phyloP scores from a whole-genome alignment of 1,140 invertebrate genomes.

The Magallana angulata region DNA sequence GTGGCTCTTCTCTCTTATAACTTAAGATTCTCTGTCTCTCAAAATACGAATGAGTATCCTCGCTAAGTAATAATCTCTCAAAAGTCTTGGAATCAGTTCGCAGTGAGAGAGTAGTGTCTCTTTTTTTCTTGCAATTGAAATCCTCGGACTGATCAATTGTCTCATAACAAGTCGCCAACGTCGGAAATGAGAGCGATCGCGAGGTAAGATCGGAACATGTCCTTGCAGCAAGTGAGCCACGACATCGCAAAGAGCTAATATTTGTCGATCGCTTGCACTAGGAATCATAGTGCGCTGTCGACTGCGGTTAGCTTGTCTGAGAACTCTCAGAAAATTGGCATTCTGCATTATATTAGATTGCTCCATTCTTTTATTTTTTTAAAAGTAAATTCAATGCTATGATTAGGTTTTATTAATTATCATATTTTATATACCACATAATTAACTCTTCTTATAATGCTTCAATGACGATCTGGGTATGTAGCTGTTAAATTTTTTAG shows the following conservation, averaged over 20 bases:
- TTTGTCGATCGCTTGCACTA: conserved; percentile 13
- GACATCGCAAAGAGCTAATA: background rate
- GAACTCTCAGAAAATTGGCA: conserved; percentile 20
- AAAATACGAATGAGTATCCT: conserved; percentile 13
- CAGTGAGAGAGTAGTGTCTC: background rate
- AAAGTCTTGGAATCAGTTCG: background rate
- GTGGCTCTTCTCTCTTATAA: background rate
- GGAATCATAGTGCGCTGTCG: background rate
- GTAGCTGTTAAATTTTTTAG: conserved; percentile 42
- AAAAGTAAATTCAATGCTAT: no score
- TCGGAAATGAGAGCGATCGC: background rate
- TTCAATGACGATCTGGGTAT: conserved; percentile 39
- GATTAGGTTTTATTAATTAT: no score
- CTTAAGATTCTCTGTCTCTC: conserved; percentile 5
- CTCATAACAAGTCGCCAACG: background rate
- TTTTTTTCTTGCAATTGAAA: background rate
- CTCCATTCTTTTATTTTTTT: conserved; percentile 8
- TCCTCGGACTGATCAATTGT: background rate
- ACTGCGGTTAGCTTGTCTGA: background rate
- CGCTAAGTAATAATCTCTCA: background rate
- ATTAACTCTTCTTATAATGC: conserved; percentile 33
- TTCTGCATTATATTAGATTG: conserved; percentile 23
- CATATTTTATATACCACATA: no score
- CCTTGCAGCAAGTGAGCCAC: background rate
- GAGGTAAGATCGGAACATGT: background rate